Conservation (phyloP, 1,140 invertebrate species). For the Drosophila ironensis region DNA sequence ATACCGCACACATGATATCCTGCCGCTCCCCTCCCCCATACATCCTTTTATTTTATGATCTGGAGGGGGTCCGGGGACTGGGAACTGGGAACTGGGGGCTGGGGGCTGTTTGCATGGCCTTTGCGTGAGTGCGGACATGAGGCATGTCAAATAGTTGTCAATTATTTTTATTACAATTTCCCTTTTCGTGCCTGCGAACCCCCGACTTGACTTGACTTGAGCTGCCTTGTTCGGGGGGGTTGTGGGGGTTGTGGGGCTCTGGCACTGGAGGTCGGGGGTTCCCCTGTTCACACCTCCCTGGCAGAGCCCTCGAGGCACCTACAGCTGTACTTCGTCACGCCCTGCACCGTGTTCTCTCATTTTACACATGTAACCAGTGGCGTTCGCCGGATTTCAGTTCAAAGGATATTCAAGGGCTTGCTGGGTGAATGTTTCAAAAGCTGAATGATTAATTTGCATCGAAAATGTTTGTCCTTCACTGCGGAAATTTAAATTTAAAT, state of each 20-base stretch:
- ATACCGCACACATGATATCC: conserved; percentile 7
- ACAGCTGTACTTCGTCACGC: conserved; percentile 28
- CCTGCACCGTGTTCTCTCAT: conserved; percentile 29
- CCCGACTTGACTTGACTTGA: conserved; percentile 26
- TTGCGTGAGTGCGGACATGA: conserved; percentile 71
- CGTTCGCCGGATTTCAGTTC: background rate
- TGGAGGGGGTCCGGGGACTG: background rate
- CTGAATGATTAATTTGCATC: too few species aligned
- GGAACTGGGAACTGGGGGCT: background rate
- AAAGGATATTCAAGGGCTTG: too few species aligned
- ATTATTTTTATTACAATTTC: conserved; percentile 80
- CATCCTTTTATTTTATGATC: background rate
- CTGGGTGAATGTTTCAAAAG: too few species aligned
- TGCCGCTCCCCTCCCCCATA: background rate
- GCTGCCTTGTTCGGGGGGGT: conserved; percentile 7
- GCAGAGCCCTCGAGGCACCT: conserved; percentile 14
- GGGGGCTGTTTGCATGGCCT: conserved; percentile 45
- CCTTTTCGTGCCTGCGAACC: conserved; percentile 52
- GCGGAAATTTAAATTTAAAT: too few species aligned
- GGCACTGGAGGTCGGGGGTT: too few species aligned
- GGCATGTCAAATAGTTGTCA: conserved; percentile 80
- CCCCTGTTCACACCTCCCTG: background rate
- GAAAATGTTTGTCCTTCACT: too few species aligned
- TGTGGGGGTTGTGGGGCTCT: background rate
- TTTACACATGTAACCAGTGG: conserved; percentile 20